Conservation (phyloP, 1,140 invertebrate genomes). For the Eufriesea mexicana region DNA sequence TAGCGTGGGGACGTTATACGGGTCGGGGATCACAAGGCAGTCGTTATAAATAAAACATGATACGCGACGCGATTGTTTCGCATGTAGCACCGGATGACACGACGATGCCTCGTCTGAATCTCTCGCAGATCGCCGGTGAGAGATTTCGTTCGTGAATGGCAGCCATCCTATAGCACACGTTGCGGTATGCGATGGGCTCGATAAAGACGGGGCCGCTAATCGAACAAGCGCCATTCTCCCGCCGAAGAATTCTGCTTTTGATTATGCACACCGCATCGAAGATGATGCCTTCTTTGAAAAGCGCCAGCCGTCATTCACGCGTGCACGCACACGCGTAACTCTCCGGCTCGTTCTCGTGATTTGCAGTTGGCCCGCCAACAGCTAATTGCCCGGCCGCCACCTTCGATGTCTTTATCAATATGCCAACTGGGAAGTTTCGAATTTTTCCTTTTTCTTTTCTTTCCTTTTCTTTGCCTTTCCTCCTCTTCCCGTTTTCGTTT, state of each 20-base stretch:
- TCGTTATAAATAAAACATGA: constrained; percentile 63
- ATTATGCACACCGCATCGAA: constrained; percentile 46
- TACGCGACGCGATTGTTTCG: constrained; percentile 56
- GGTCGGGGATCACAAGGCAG: neutral
- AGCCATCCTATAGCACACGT: constrained; percentile 45
- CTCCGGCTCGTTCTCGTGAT: constrained; percentile 26
- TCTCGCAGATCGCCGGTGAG: constrained; percentile 48
- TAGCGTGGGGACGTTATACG: constrained; percentile 12
- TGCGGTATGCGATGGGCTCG: constrained; percentile 50
- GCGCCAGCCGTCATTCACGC: constrained; percentile 40
- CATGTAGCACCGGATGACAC: constrained; percentile 63
- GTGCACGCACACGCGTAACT: constrained; percentile 12
- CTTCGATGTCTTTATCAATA: constrained; percentile 39
- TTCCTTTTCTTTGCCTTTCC: no score
- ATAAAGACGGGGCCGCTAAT: constrained; percentile 62
- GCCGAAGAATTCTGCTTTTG: constrained; percentile 46
- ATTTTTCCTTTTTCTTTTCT: neutral
- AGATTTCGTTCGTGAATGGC: constrained; percentile 61
- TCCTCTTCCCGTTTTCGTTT: no score
- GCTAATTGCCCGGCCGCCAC: constrained; percentile 33
- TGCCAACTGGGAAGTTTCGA: neutral
- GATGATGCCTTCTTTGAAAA: constrained; percentile 45
- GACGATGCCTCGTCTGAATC: constrained; percentile 53
- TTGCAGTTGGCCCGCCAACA: neutral
- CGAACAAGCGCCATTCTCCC: constrained; percentile 62